A percentile compares a stretch with the other conserved stretches of the same genome.
Conservation (phyloP, 2,113 vertebrate species). For the Noturus placidus region DNA sequence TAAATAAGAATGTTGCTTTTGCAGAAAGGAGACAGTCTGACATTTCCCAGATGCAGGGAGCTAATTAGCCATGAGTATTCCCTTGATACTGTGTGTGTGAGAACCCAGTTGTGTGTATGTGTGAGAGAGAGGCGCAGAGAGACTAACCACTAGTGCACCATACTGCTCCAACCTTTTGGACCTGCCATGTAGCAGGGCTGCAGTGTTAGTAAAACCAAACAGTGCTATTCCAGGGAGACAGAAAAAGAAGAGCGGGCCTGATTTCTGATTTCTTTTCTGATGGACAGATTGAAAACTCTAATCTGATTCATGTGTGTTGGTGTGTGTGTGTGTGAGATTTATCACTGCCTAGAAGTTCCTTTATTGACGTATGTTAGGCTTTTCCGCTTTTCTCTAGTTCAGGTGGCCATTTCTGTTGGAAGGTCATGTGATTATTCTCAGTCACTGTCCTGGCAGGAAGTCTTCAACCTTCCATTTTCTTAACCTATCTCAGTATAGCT, state of each 20-base stretch:
- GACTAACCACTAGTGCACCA: constrained; percentile 62
- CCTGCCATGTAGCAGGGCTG: constrained; percentile 62
- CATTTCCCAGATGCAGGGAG: constrained; percentile 88
- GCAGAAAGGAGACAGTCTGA: constrained; percentile 75
- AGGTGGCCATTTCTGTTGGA: constrained; percentile 48
- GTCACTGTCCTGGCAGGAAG: constrained; percentile 13
- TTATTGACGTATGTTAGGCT: constrained; percentile 20
- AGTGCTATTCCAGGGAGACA: constrained; percentile 55
- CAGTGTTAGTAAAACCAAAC: constrained; percentile 59
- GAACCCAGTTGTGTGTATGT: constrained; percentile 68
- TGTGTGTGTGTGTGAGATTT: background rate
- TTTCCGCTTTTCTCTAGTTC: constrained; percentile 17
- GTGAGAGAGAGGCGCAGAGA: constrained; percentile 2
- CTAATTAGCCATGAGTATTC: constrained; percentile 83
- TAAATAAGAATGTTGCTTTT: constrained; percentile 81
- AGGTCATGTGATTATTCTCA: constrained; percentile 31
- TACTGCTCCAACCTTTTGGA: constrained; percentile 67
- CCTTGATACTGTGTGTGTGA: constrained; percentile 74
- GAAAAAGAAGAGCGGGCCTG: constrained; percentile 15
- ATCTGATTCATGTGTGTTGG: constrained; percentile 1
- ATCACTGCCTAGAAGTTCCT: constrained; percentile 2
- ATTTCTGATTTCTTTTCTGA: constrained; percentile 34
- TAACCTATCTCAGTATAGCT: constrained; percentile 3
- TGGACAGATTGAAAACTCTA: background rate
- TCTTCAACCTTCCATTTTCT: constrained; percentile 31